A percentile compares a stretch with the other conserved stretches of the same genome.
Conservation (phyloP, 2,888 invertebrate species). For the Trisateles emortualis region DNA sequence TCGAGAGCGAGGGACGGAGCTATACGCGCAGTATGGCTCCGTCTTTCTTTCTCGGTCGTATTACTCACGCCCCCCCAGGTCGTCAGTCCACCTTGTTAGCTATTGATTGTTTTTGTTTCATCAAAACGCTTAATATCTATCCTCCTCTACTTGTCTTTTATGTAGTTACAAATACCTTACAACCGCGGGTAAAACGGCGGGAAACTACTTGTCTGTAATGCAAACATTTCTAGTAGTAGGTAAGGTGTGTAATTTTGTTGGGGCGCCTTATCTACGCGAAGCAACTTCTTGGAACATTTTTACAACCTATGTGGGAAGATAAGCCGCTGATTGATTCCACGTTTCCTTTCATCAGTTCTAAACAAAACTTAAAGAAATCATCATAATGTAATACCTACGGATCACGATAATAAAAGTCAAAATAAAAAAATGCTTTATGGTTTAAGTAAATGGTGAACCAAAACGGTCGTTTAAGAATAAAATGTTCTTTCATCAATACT, state of each 20-base stretch:
- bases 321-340: constrained; percentile 35
- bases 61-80: too few species aligned
- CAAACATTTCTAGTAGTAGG: constrained; percentile 14
- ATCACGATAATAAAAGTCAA: constrained; percentile 10
- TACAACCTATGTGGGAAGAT: constrained; percentile 40
- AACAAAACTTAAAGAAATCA: constrained; percentile 25
- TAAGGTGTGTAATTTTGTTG: constrained; percentile 26
- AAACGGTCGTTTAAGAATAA: constrained; percentile 25
- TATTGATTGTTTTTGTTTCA: too few species aligned
- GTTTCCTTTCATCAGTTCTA: constrained; percentile 32
- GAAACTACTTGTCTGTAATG: neutral
- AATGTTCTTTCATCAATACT: constrained; percentile 36
- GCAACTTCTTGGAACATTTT: constrained; percentile 32
- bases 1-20: too few species aligned
- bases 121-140: too few species aligned
- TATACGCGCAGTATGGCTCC: too few species aligned
- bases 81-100: too few species aligned
- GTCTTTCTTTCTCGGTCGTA: too few species aligned
- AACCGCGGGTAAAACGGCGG: too few species aligned
- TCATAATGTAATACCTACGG: neutral
- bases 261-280: constrained; percentile 29
- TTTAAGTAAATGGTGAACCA: constrained; percentile 21
- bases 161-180: too few species aligned
- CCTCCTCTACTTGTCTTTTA: too few species aligned
- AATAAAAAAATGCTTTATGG: constrained; percentile 31